Evolutionary conservation across 2,888 invertebrate species (phyloP).

Genomic region (Drosophila neotestacea): DNA sequence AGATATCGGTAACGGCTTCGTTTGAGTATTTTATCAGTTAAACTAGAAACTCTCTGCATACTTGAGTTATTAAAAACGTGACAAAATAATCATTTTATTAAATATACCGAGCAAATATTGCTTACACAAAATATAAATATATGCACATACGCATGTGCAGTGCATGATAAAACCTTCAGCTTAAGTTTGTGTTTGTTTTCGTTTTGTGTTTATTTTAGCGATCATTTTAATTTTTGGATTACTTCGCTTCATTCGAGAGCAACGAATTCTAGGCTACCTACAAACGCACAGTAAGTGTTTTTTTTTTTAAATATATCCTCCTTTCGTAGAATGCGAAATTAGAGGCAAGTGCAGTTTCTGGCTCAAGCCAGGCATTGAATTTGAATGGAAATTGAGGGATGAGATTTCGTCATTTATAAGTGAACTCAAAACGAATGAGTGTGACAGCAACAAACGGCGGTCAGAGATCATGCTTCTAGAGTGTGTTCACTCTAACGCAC

Average conservation of each 20-base stretch:
- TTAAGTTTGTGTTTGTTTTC: slow-evolving; percentile 62
- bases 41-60: slow-evolving; percentile 16
- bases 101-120: slow-evolving; percentile 33
- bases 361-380: slow-evolving; percentile 60
- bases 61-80: slow-evolving; percentile 31
- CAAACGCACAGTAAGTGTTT: slow-evolving; percentile 42
- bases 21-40: slow-evolving; percentile 26
- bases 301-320: neutral
- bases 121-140: slow-evolving; percentile 16
- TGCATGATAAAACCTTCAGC: slow-evolving; percentile 48
- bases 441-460: slow-evolving; percentile 24
- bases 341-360: slow-evolving; percentile 64
- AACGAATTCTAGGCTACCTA: slow-evolving; percentile 31
- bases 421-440: slow-evolving; percentile 22
- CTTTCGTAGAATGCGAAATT: slow-evolving; percentile 20
- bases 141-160: slow-evolving; percentile 25
- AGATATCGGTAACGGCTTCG: slow-evolving; percentile 56
- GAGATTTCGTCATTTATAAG: slow-evolving; percentile 71
- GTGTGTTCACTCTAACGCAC: slow-evolving; percentile 53
- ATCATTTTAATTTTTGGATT: slow-evolving; percentile 68
- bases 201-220: slow-evolving; percentile 76
- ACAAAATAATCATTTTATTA: slow-evolving; percentile 26
- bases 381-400: slow-evolving; percentile 65
- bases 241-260: slow-evolving; percentile 60
- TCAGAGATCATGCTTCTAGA: slow-evolving; percentile 31